Base-by-base conservation (phyloP, 2,888 invertebrate species). In the Antitype chi region DNA sequence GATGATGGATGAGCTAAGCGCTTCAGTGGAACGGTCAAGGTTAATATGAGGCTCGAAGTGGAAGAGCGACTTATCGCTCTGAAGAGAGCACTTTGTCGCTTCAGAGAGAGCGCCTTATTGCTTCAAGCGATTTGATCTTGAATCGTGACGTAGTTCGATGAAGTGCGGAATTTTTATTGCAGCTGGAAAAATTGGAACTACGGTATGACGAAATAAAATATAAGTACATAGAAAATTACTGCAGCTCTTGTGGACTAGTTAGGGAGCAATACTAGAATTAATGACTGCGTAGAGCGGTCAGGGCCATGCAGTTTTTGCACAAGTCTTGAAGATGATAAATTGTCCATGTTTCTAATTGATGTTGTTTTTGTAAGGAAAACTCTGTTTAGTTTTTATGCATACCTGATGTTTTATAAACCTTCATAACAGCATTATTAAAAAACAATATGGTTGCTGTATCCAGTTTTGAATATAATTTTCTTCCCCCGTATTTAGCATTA, bases 1-100 rank as follows among this genome's bases (percentile, higher is more conserved):
- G 70, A 85, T 82, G 70, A 85, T 81, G 43, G 71, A 82, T 76
- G 70, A 69, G 67, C 53, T 32, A 57, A 85, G 28, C 49, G 66
- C 57, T 70, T 55, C n/a, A 60, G 72, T 70, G 20, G n/a, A 43
- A 52, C 28, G 64, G 78, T 52, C 74, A 85, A 82, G 83, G 83
- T 78, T 71, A 70, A 70, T 69, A 66, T 32, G 77, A 63, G 13
- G n/a, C 67, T 77, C 47, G 43, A 73, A 53, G 25, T 23, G 67
- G 67, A 64, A 63, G 70, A 55, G 63, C 59, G 15, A 73, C 68
- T 85, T 69, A 53, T 38, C 32, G 62, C 23, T 70, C 20, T 17
- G 6, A 28, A 55, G 81, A 32, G 66, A 67, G 32, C 55, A 25
- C 74, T 62, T 84, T 59, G 55, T 47, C 17, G 70, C 23, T 64